These are phyloP conservation scores for Drosophila lowei DNA, from an alignment of 1,140 invertebrate species.

Conservation along the genomic window DNA sequence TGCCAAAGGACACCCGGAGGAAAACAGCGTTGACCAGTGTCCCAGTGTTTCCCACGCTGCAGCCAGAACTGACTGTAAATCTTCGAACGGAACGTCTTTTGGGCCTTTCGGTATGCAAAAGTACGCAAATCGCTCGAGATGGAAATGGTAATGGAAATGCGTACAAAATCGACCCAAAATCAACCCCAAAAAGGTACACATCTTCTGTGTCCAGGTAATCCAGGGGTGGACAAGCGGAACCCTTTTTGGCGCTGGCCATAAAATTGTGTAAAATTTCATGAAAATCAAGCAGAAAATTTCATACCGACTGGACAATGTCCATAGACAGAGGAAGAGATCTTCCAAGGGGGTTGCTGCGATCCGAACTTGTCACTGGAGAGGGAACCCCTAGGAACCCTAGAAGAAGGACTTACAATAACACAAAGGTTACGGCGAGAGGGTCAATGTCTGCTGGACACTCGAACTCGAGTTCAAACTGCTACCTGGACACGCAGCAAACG, in stretches of 20 bases:
- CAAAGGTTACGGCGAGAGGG: conserved; percentile 55
- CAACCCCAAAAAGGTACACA: conserved; percentile 44
- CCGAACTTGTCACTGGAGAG: conserved; percentile 48
- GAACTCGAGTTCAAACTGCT: conserved; percentile 40
- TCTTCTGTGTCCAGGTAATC: conserved; percentile 48
- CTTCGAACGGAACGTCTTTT: conserved; percentile 37
- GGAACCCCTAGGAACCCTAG: too few species aligned
- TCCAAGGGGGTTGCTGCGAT: conserved; percentile 45
- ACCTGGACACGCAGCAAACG: conserved; percentile 47
- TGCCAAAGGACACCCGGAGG: conserved; percentile 17
- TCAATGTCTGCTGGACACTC: conserved; percentile 50
- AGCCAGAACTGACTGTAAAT: conserved; percentile 30
- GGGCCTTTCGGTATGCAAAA: conserved; percentile 63
- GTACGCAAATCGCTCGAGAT: conserved; percentile 40
- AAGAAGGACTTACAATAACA: not conserved
- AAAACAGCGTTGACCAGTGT: conserved; percentile 37
- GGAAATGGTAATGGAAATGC: conserved; percentile 63
- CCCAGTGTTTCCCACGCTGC: conserved; percentile 66
- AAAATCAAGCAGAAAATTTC: conserved; percentile 77
- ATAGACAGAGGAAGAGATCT: not conserved
- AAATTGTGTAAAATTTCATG: conserved; percentile 57
- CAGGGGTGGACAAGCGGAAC: conserved; percentile 52
- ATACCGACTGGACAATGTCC: conserved; percentile 55
- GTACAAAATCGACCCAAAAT: conserved; percentile 71
- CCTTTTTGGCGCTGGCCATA: conserved; percentile 53